These are phyloP conservation scores for Drosophila baimaii DNA, from an alignment of 1,140 invertebrate genomes.

Conservation along the genomic window DNA sequence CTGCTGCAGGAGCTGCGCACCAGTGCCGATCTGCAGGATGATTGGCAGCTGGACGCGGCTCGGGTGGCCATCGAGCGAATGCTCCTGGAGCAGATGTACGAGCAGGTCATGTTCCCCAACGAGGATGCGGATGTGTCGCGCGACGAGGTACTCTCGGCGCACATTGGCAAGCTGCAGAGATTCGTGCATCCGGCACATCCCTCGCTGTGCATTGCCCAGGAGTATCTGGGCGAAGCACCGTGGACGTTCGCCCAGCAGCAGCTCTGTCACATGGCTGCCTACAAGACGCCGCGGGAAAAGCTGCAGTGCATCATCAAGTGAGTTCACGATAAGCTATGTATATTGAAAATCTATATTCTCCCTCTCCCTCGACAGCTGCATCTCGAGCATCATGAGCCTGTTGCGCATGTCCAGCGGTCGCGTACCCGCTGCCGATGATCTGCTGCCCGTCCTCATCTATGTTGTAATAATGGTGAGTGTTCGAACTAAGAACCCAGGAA, in stretches of 20 bases:
- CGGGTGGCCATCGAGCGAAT: conserved; percentile 91
- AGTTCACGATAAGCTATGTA: no score
- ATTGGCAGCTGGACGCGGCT: conserved; percentile 89
- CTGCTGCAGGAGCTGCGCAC: conserved; percentile 77
- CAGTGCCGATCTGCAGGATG: conserved; percentile 85
- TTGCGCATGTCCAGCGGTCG: conserved; percentile 92
- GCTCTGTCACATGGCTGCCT: conserved; percentile 95
- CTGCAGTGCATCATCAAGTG: conserved; percentile 88
- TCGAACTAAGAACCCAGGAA: rapidly evolving
- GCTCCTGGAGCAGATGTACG: conserved; percentile 95
- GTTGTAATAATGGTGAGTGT: conserved; percentile 95
- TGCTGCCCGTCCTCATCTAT: conserved; percentile 98
- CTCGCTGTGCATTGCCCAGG: conserved; percentile 92
- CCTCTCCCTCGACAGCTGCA: conserved; percentile 87
- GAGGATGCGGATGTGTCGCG: conserved; percentile 96
- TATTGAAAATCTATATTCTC: not conserved
- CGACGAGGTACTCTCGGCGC: conserved; percentile 95
- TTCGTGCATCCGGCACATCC: conserved; percentile 93
- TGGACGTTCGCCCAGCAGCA: conserved; percentile 98
- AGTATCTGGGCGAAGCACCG: conserved; percentile 95
- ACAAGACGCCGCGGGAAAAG: conserved; percentile 97
- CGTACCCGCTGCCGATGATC: conserved; percentile 97
- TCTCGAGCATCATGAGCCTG: conserved; percentile 96
- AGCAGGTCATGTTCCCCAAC: conserved; percentile 97
- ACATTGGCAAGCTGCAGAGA: conserved; percentile 93